Evolutionary conservation across 2,113 vertebrate genomes (phyloP).

Genomic region (Dasypus novemcinctus): DNA sequence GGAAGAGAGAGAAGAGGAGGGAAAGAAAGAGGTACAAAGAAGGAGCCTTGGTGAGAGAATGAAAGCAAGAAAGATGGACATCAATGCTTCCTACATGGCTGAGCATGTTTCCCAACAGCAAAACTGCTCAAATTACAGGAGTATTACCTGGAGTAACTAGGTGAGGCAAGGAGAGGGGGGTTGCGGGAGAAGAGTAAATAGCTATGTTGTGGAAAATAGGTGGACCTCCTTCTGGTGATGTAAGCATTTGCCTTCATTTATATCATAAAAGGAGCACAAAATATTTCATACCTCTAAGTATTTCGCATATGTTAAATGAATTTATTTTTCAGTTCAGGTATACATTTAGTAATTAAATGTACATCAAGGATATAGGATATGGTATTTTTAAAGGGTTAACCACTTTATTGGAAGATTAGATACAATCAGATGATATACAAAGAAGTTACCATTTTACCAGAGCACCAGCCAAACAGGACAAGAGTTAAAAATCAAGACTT

Average conservation of each 20-base stretch:
- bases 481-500: neutral
- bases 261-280: neutral
- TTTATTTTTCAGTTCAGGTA: neutral
- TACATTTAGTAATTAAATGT: neutral
- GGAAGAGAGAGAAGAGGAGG: neutral
- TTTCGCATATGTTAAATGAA: neutral
- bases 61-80: neutral
- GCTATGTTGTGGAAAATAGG: neutral
- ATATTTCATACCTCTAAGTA: neutral
- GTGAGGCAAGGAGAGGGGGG: accelerated
- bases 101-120: neutral
- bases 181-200: no score
- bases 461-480: neutral
- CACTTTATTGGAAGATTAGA: neutral
- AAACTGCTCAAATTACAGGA: neutral
- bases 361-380: neutral
- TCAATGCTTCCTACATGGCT: neutral
- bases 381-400: neutral
- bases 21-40: neutral
- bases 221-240: neutral
- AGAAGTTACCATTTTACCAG: neutral
- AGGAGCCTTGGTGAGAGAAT: neutral
- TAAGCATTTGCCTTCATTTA: neutral
- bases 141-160: neutral
- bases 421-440: neutral